Evolutionary conservation across 1,140 invertebrate species (phyloP).

Genomic region (Monochamus saltuarius): DNA sequence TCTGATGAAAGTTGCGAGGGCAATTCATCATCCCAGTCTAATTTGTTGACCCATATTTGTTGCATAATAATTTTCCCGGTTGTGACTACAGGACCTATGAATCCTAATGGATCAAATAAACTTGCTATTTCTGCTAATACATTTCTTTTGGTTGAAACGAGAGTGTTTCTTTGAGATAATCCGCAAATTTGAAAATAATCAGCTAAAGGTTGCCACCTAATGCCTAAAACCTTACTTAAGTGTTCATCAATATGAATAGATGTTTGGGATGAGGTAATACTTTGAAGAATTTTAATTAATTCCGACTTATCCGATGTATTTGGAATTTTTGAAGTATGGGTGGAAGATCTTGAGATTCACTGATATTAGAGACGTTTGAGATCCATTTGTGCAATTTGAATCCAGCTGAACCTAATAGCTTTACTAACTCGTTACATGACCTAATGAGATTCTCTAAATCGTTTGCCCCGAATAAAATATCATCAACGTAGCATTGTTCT

Average conservation of each 20-base stretch:
- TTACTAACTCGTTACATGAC: conserved; percentile 3
- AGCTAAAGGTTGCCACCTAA: conserved; percentile 10
- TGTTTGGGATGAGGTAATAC: no score
- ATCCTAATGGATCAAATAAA: conserved; percentile 37
- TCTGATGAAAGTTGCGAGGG: no score
- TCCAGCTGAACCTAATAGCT: conserved; percentile 4
- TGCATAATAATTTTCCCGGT: no score
- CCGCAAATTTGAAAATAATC: conserved; percentile 29
- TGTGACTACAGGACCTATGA: conserved; percentile 27
- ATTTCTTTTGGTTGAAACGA: neutral
- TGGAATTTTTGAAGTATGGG: neutral
- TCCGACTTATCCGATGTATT: conserved; percentile 4
- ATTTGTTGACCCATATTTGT: no score
- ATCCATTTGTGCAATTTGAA: conserved; percentile 22
- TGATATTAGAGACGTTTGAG: conserved; percentile 7
- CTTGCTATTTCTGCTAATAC: conserved; percentile 30
- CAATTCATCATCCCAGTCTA: no score
- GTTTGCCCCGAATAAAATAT: conserved; percentile 27
- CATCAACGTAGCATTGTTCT: conserved; percentile 19
- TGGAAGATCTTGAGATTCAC: neutral
- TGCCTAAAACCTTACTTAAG: conserved; percentile 11
- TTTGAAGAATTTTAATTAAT: no score
- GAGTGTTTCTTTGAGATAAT: conserved; percentile 7
- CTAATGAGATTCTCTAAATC: conserved; percentile 1
- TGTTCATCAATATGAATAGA: neutral